phyloP scores from a whole-genome alignment of 1,140 invertebrate species.

The Daktulosphaira vitifoliae region DNA sequence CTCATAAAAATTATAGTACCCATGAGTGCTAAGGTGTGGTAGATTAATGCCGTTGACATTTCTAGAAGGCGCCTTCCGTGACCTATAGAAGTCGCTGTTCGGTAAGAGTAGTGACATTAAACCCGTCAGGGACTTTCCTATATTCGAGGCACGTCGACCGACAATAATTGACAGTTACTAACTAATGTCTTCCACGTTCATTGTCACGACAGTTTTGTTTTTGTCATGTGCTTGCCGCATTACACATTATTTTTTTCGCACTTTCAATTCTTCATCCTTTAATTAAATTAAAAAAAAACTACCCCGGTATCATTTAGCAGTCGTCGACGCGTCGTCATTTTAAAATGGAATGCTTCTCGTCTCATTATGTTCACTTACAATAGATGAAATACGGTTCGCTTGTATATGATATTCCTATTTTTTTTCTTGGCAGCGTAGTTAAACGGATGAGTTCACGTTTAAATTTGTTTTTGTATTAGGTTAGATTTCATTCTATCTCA shows the following conservation, averaged over 20 bases:
- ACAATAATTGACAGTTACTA: conserved; percentile 30
- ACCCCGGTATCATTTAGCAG: too few relatives aligned
- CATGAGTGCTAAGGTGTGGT: neutral
- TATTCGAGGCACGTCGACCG: conserved; percentile 23
- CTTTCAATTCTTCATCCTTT: conserved; percentile 8
- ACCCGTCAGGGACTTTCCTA: neutral
- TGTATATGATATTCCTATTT: too few relatives aligned
- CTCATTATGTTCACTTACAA: too few relatives aligned
- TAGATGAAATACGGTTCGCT: too few relatives aligned
- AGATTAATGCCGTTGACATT: conserved; percentile 20
- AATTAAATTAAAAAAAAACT: conserved; percentile 22
- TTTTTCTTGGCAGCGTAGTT: too few relatives aligned
- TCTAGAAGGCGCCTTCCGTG: conserved; percentile 20
- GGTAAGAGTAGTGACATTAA: conserved; percentile 18
- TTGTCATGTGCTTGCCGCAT: neutral
- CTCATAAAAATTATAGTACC: neutral
- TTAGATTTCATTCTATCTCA: too few relatives aligned
- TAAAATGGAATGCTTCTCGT: too few relatives aligned
- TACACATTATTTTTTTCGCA: neutral
- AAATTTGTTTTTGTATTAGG: too few relatives aligned
- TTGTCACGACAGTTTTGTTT: conserved; percentile 6
- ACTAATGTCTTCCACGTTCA: conserved; percentile 28
- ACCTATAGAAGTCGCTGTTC: conserved; percentile 15
- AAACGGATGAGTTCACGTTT: too few relatives aligned
- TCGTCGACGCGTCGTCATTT: too few relatives aligned